phyloP scores from a whole-genome alignment of 2,888 invertebrate species.

The Lathronympha strigana region DNA sequence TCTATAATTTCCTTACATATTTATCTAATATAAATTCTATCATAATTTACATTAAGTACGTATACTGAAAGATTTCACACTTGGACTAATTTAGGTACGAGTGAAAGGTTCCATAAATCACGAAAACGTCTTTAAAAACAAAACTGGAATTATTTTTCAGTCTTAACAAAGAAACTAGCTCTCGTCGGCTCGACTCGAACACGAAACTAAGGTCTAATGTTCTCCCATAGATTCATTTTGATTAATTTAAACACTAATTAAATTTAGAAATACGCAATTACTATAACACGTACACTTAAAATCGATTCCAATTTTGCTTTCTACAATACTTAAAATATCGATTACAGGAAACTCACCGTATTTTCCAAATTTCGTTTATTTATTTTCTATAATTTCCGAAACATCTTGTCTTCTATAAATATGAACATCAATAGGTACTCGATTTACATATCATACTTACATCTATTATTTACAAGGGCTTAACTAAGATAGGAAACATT shows the following conservation, averaged over 20 bases:
- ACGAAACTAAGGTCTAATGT: constrained; percentile 56
- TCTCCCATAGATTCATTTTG: constrained; percentile 59
- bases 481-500: constrained; percentile 83
- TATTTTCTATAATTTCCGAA: constrained; percentile 65
- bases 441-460: constrained; percentile 76
- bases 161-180: constrained; percentile 79
- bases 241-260: constrained; percentile 75
- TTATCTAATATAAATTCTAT: constrained; percentile 84
- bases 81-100: constrained; percentile 80
- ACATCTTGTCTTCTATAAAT: constrained; percentile 66
- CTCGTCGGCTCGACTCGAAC: constrained; percentile 57
- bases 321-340: constrained; percentile 76
- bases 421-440: constrained; percentile 82
- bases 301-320: constrained; percentile 76
- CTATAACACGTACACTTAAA: constrained; percentile 74
- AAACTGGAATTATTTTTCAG: constrained; percentile 80
- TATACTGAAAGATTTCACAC: constrained; percentile 82
- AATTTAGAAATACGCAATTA: constrained; percentile 72
- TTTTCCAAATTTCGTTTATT: constrained; percentile 56
- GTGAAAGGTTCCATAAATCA: constrained; percentile 65
- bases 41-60: constrained; percentile 83
- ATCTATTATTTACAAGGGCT: constrained; percentile 73
- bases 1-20: constrained; percentile 80
- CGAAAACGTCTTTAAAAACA: constrained; percentile 64
- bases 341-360: constrained; percentile 83